Conservation (phyloP, 2,888 invertebrate species). For the Dynastes hyllus region DNA sequence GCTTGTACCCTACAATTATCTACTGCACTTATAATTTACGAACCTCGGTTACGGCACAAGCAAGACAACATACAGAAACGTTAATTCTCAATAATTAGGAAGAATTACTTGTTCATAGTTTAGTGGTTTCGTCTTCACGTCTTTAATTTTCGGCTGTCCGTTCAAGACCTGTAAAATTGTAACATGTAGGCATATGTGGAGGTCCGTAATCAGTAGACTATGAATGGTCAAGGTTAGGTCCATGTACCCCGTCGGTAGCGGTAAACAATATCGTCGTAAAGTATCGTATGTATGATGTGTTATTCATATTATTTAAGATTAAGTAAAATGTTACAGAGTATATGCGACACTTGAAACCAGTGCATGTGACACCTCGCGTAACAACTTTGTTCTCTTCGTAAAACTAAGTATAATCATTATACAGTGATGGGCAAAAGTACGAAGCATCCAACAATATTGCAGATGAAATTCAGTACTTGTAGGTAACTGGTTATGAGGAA, state of each 20-base stretch:
- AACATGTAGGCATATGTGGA: slow-evolving; percentile 15
- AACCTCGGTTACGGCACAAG: neutral
- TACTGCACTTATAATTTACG: neutral
- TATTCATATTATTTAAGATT: slow-evolving; percentile 43
- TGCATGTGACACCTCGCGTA: neutral
- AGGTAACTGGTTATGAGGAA: too few relatives aligned
- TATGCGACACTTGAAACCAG: slow-evolving; percentile 39
- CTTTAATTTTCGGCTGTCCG: slow-evolving; percentile 39
- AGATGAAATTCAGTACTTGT: too few relatives aligned
- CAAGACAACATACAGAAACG: slow-evolving; percentile 1
- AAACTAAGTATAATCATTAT: too few relatives aligned
- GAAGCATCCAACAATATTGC: too few relatives aligned
- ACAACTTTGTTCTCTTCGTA: too few relatives aligned
- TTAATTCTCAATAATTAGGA: slow-evolving; percentile 32
- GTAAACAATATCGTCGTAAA: slow-evolving; percentile 48
- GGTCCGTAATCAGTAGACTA: slow-evolving; percentile 49
- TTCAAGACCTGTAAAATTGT: slow-evolving; percentile 41
- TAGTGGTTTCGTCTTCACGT: slow-evolving; percentile 17
- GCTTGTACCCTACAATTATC: neutral
- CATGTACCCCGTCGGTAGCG: slow-evolving; percentile 49
- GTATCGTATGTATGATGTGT: slow-evolving; percentile 47
- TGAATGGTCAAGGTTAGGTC: slow-evolving; percentile 54
- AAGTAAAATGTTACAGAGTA: slow-evolving; percentile 30
- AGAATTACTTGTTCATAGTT: slow-evolving; percentile 32
- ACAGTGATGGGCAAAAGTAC: too few relatives aligned